These are phyloP conservation scores for Poecile atricapillus DNA, from an alignment of 2,113 vertebrate species.

Conservation along the genomic window DNA sequence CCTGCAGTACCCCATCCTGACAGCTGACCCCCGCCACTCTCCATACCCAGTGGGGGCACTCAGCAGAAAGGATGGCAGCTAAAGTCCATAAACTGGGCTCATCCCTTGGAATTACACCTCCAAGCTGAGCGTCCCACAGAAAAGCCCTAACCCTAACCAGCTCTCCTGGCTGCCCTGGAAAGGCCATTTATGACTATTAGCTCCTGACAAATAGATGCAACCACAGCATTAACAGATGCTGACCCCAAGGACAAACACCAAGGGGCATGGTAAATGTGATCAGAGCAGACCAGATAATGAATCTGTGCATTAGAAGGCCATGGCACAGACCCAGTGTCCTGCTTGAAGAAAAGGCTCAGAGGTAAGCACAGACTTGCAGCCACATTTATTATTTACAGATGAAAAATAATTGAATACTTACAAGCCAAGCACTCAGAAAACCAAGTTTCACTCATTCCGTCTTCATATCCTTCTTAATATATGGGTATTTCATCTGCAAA, in stretches of 20 bases:
- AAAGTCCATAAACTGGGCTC: neutral
- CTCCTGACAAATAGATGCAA: neutral
- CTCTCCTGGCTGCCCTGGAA: neutral
- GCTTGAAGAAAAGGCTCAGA: neutral
- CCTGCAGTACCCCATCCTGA: neutral
- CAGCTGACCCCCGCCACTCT: neutral
- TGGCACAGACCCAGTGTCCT: neutral
- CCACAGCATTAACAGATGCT: neutral
- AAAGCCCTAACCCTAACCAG: neutral
- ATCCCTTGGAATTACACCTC: neutral
- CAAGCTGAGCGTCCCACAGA: neutral
- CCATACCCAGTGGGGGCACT: fast-evolving
- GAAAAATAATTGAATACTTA: neutral
- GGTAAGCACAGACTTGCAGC: neutral
- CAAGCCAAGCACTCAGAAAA: neutral
- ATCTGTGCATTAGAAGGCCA: neutral
- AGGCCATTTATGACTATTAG: neutral
- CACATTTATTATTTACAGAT: neutral
- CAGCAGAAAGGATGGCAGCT: neutral
- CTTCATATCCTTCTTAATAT: constrained; percentile 12
- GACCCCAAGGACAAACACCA: neutral
- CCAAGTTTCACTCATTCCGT: neutral
- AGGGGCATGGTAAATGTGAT: neutral
- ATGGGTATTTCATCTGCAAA: constrained; percentile 26
- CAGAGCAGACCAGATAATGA: neutral